Base-by-base conservation (phyloP, 2,797 vertebrate species). In the Alectoris magna region DNA sequence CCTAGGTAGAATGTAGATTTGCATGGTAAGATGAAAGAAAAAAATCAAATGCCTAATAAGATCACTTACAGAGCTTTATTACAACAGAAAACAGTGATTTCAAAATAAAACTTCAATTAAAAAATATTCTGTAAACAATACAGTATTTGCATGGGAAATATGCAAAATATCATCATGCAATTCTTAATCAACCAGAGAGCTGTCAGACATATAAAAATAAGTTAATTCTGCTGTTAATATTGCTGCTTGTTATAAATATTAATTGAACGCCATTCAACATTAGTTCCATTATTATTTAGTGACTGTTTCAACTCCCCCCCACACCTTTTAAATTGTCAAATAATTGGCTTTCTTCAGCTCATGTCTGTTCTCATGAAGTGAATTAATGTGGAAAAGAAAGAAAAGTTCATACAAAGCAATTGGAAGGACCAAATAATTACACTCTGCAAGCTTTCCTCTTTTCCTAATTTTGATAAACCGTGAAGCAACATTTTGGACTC, bases 41-140 rank as follows among this genome's bases (percentile, higher is more conserved):
- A 79, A 87, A 21, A 10, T 9, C 3, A 41, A 59, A 81, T 87
- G 46, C n/a, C 22, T 84, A 90, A 53, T 76, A 82, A 53, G 73
- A 94, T 93, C 62, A 62, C 81, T 95, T 94, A 58, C 75, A 49
- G 59, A 74, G 51, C 43, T 88, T 74, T 88, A 74, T 17, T 64
- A 83, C 44, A 74, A 74, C 41, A 80, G 49, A 94, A 84, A 92
- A 87, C 56, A 81, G 69, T 74, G 27, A 81, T 96, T 97, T 96
- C 80, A 72, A 95, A 96, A 95, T 88, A 96, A 94, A 93, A 84
- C 86, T 73, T 93, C 76, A 95, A 95, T 96, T 95, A 92, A 91
- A 91, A 96, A 96, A 97, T 96, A 96, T 97, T 95, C 76, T 96
- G 92, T 96, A 96, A 96, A 97, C 96, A 97, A 92, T 96, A 95